phyloP scores from a whole-genome alignment of 2,888 invertebrate genomes.

The Heteromyza rotundicornis region DNA sequence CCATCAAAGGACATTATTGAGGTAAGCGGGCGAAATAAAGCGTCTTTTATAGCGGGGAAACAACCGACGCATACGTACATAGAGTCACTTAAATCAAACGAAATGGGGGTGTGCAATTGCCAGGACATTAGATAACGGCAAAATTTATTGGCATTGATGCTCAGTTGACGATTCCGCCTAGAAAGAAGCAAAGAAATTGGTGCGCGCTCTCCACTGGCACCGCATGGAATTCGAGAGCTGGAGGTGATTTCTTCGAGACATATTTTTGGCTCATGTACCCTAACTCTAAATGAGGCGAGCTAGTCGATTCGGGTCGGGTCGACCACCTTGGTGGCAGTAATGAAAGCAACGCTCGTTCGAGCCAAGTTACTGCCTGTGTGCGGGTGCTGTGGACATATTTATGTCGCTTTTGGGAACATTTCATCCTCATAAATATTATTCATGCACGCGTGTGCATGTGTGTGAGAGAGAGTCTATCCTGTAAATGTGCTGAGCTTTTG shows the following conservation, averaged over 20 bases:
- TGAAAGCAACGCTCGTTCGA: not conserved
- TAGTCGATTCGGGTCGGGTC: no score
- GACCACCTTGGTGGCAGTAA: no score
- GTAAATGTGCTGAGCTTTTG: constrained; percentile 32
- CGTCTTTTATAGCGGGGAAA: constrained; percentile 17
- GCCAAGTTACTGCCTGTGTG: constrained; percentile 33
- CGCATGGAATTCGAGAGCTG: no score
- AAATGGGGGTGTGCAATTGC: constrained; percentile 34
- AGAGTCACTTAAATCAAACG: constrained; percentile 43
- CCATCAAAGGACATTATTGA: constrained; percentile 39
- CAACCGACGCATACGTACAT: constrained; percentile 23
- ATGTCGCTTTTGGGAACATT: constrained; percentile 60
- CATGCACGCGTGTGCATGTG: constrained; percentile 36
- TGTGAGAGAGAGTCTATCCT: not conserved
- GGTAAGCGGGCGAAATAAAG: not conserved
- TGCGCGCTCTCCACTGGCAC: no score
- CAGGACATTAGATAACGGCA: constrained; percentile 40
- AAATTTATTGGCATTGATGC: constrained; percentile 45
- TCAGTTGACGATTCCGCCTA: constrained; percentile 36
- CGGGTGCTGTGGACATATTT: constrained; percentile 60
- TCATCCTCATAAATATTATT: constrained; percentile 60
- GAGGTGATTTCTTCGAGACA: no score
- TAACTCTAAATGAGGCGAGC: no score
- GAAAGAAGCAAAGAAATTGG: not conserved
- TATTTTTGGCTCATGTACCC: no score